Base-by-base conservation (phyloP, 2,888 invertebrate species). In the Magallana nippona region DNA sequence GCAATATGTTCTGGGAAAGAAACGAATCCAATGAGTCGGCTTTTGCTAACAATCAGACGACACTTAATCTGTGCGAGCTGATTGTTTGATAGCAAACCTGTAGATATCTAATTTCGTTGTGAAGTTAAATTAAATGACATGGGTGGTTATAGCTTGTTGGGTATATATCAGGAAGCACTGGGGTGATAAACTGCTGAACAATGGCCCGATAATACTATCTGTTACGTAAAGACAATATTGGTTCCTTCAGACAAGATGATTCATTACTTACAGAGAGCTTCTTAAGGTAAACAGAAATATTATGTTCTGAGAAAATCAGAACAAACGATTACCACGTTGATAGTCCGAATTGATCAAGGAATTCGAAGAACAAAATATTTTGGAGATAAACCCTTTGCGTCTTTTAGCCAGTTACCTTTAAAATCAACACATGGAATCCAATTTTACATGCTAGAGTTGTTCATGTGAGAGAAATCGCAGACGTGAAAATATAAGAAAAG, bases 51-150 rank as follows among this genome's bases (percentile, higher is more conserved):
- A 60, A n/a, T n/a, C n/a, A 17, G 8, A 8, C 60, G 15, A 60
- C n/a, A n/a, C 17, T 60, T 13, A 71, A 71, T 27, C 71, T 71
- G 32, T 44, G 27, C 32, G 27, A 15, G 15, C 27, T 27, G 27
- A 13, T 71, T 15, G 32, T 19, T 32, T 11, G 71, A 71, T 71
- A 71, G 17, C 71, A 71, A 27, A 11, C 15, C 17, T 71, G 71
- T 71, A n/a, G n/a, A n/a, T n/a, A 71, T 71, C 71, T 27, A 27
- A 71, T 71, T 71, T 27, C 71, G 22, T 71, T 71, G 22, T 13
- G 32, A 27, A 71, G 15, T 63, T 27, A 27, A 71, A 71, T 71
- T 71, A 71, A 71, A 71, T 71, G 71, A 27, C 32, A 22, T 22
- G 22, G 44, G 71, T 71, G 27, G 27, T 32, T 71, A 71, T 11